Conservation (phyloP, 2,888 invertebrate species). For the Loripinus fragilis region DNA sequence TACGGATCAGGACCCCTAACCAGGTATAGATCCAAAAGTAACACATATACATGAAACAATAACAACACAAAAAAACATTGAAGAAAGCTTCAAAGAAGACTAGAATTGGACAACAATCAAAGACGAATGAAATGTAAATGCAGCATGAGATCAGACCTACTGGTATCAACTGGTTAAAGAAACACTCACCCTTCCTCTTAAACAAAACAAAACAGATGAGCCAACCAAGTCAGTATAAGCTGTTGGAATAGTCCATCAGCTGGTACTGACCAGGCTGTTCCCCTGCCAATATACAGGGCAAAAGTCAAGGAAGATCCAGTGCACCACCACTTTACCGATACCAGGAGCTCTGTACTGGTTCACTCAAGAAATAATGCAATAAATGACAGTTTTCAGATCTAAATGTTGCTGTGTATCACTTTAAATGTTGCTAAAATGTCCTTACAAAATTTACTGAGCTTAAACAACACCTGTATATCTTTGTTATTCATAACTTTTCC, state of each 20-base stretch:
- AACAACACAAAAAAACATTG: not conserved
- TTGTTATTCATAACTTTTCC: conserved; percentile 1
- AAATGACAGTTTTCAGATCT: not conserved
- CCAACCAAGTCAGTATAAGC: not conserved
- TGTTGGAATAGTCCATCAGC: not conserved
- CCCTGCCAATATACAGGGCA: not conserved
- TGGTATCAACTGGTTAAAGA: too few species aligned
- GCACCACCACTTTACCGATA: not conserved
- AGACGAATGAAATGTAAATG: not conserved
- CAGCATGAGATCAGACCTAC: not conserved
- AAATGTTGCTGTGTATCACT: conserved; percentile 5
- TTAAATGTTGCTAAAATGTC: not conserved
- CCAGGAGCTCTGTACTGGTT: not conserved
- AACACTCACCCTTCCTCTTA: too few species aligned
- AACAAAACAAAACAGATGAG: not conserved
- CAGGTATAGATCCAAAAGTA: not conserved
- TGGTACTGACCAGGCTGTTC: not conserved
- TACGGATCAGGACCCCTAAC: not conserved
- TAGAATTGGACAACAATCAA: not conserved
- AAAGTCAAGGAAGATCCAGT: not conserved
- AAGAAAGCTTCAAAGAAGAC: not conserved
- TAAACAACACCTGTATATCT: not conserved
- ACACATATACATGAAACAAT: not conserved
- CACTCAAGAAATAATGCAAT: not conserved
- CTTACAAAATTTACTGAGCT: conserved; percentile 2